A percentile compares a stretch with the other conserved stretches of the same genome.
These are phyloP conservation scores for Mionectes olivaceus DNA, from an alignment of 2,797 vertebrate genomes.

Conservation along the genomic window DNA sequence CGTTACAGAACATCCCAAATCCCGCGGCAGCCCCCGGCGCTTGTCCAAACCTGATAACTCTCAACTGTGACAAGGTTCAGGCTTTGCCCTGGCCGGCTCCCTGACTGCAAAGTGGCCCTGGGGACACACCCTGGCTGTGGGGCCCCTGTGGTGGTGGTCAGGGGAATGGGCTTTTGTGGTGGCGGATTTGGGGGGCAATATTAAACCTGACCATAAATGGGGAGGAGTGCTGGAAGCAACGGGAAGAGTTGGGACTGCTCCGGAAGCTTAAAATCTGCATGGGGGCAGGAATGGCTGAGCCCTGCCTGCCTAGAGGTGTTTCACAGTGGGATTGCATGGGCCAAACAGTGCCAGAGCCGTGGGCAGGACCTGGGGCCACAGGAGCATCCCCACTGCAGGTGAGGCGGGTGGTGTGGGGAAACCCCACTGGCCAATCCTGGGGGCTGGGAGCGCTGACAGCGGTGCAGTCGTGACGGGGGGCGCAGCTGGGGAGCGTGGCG, in stretches of 20 bases:
- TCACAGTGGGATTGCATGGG: background rate
- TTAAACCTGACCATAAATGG: background rate
- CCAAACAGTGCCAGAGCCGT: background rate
- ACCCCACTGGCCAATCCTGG: background rate
- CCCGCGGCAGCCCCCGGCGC: conserved; percentile 4
- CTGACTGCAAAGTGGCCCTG: rapidly evolving
- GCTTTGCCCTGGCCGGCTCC: background rate
- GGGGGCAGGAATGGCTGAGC: rapidly evolving
- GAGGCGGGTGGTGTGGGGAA: rapidly evolving
- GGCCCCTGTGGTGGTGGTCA: background rate
- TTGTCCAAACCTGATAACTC: conserved; percentile 66
- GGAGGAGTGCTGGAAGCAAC: background rate
- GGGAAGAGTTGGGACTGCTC: background rate
- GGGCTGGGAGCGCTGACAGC: background rate
- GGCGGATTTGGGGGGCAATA: rapidly evolving
- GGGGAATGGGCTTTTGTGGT: background rate
- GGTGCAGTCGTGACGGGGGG: conserved; percentile 40
- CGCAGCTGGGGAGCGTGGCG: conserved; percentile 62
- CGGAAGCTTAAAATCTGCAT: background rate
- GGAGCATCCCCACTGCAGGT: background rate
- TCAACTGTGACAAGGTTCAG: conserved; percentile 61
- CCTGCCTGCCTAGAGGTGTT: background rate
- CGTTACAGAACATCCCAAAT: conserved; percentile 59
- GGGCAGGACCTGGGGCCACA: background rate
- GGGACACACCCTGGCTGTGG: rapidly evolving